phyloP scores from a whole-genome alignment of 2,113 vertebrate genomes.

The Shinisaurus crocodilurus region DNA sequence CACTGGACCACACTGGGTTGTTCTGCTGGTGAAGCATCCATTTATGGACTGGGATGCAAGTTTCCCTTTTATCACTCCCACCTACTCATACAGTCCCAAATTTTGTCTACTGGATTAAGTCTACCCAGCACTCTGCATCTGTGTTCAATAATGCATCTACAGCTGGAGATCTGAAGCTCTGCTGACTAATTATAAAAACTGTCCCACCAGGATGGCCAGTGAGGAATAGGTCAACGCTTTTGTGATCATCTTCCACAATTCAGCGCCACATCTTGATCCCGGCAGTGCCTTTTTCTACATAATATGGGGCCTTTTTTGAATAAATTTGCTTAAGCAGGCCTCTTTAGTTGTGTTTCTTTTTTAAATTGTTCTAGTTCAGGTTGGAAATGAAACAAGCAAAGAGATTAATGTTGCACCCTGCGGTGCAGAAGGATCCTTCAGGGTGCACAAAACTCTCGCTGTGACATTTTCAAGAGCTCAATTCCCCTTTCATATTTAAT shows the following conservation, averaged over 20 bases:
- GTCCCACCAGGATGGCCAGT: background rate
- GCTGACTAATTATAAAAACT: conserved; percentile 20
- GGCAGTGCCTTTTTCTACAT: conserved; percentile 36
- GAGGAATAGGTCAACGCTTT: conserved; percentile 36
- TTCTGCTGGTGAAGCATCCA: background rate
- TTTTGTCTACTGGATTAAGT: background rate
- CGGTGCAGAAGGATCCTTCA: conserved; percentile 26
- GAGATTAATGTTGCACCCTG: background rate
- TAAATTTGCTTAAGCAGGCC: conserved; percentile 30
- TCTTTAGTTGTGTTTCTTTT: background rate
- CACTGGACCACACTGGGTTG: background rate
- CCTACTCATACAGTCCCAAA: background rate
- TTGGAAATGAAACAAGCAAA: background rate
- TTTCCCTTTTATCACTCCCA: background rate
- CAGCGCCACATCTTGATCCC: conserved; percentile 26
- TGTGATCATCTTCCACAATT: conserved; percentile 34
- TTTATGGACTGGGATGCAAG: background rate
- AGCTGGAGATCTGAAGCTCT: conserved; percentile 36
- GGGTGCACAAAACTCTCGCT: conserved; percentile 19
- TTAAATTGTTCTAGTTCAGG: conserved; percentile 6
- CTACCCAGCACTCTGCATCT: background rate
- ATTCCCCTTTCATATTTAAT: conserved; percentile 23
- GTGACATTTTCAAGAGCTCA: conserved; percentile 23
- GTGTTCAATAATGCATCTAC: conserved; percentile 19
- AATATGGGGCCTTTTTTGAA: conserved; percentile 25